Conservation (phyloP, 2,888 invertebrate species). For the Lasioglossum zephyrum region DNA sequence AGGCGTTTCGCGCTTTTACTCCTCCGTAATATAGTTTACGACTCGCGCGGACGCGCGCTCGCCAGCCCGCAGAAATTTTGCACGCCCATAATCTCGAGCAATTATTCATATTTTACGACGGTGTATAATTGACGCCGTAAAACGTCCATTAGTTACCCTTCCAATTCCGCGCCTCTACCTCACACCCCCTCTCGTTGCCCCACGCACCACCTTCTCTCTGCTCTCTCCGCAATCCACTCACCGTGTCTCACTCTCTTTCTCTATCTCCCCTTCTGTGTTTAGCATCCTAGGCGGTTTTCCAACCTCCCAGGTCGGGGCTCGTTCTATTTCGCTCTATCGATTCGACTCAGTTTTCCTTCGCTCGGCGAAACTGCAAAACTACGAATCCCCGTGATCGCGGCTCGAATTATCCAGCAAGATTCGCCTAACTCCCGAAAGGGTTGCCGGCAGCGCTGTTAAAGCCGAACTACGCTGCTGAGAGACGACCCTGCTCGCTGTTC, state of each 20-base stretch:
- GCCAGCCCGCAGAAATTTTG: conserved; percentile 69
- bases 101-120: conserved; percentile 81
- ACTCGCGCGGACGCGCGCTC: conserved; percentile 26
- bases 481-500: background rate
- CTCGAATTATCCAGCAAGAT: conserved; percentile 30
- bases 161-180: conserved; percentile 53
- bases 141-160: conserved; percentile 80
- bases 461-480: background rate
- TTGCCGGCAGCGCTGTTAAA: background rate
- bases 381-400: background rate
- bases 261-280: background rate
- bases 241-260: background rate
- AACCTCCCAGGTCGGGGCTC: conserved; percentile 21
- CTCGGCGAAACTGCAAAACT: conserved; percentile 28
- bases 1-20: conserved; percentile 62
- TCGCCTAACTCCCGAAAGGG: background rate
- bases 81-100: conserved; percentile 75
- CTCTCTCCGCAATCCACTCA: background rate
- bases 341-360: conserved; percentile 42
- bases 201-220: background rate
- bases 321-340: conserved; percentile 52
- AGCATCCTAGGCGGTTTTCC: conserved; percentile 53
- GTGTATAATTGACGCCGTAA: conserved; percentile 81
- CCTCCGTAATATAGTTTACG: conserved; percentile 66
- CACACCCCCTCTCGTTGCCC: background rate